These are phyloP conservation scores for Enteromius viviparus DNA, from an alignment of 2,797 vertebrate genomes.

Conservation along the genomic window DNA sequence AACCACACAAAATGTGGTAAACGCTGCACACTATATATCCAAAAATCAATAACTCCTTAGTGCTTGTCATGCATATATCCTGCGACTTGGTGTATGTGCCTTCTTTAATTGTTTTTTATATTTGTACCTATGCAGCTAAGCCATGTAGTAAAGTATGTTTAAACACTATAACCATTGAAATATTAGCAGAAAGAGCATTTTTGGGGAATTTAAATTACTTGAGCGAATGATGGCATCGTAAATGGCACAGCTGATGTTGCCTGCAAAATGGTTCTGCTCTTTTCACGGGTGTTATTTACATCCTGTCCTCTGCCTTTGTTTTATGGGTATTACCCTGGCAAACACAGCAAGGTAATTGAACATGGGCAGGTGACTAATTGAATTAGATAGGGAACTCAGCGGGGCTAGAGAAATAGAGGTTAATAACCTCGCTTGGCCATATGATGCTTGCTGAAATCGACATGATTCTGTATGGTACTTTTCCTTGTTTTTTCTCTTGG, in stretches of 20 bases:
- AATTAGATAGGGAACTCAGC: constrained; percentile 50
- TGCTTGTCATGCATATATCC: neutral
- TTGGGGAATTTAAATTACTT: constrained; percentile 27
- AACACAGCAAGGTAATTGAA: constrained; percentile 53
- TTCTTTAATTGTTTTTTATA: neutral
- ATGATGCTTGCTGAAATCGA: constrained; percentile 29
- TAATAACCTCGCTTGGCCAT: constrained; percentile 42
- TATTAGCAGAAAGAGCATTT: constrained; percentile 8
- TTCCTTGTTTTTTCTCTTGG: neutral
- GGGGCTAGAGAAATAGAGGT: constrained; percentile 51
- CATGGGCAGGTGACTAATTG: constrained; percentile 58
- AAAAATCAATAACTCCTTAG: neutral
- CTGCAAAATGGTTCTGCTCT: constrained; percentile 22
- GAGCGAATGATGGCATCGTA: constrained; percentile 4
- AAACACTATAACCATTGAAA: constrained; percentile 17
- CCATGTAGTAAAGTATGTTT: constrained; percentile 11
- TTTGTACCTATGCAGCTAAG: neutral
- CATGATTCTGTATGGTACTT: constrained; percentile 27
- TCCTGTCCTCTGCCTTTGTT: constrained; percentile 44
- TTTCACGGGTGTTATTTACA: constrained; percentile 46
- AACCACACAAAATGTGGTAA: constrained; percentile 46
- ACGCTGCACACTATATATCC: neutral
- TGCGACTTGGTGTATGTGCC: neutral
- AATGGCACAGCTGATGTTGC: constrained; percentile 31
- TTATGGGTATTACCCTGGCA: constrained; percentile 46